Base-by-base conservation (phyloP, 2,888 invertebrate species). In the Luperina nickerlii region DNA sequence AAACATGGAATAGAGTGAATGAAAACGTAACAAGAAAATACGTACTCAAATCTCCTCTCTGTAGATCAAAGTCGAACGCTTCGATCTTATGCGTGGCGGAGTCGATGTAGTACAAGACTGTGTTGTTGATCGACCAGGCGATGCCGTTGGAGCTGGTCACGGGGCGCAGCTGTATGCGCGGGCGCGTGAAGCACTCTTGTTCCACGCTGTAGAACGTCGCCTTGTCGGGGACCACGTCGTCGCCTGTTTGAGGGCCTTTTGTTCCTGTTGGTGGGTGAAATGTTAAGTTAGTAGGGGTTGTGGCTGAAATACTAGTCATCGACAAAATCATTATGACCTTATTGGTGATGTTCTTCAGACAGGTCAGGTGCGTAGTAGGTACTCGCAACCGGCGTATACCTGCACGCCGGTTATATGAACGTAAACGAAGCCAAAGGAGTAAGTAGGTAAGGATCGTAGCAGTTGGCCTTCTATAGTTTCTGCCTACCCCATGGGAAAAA, bases 121-220 rank as follows among this genome's bases (percentile, higher is more conserved):
- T 94, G 90, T 98, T 97, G 88, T 98, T 98, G 18, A 95, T 93
- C 13, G 97, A 97, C 98, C 98, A 98, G 8, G 97, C 97, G 60
- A 98, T 91, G 0, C 98, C 98, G 91, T 98, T 98, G 66, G 98
- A 98, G 73, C 98, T 97, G 51, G 97, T 96, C 8, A 98, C 97
- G 0, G 96, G 96, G 0, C 93, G 92, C 57, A 96, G 54, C 1
- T 93, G 92, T 0, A 92, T 87, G 18, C 88, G 92, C 1, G 93
- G 95, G 4, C 81, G 32, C 0, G 81, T 81, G 87, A 93, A 88
- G 71, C 90, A 72, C 89, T 95, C 84, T 63, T 94, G 93, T 2
- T 93, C 92, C 11, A 98, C 90, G 80, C 96, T 95, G 93, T 97
- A 98, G 45, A 98, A 92, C 0, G 97, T 91, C 0, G 97, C 98